phyloP scores from a whole-genome alignment of 1,140 invertebrate genomes.

The Penaeus japonicus region DNA sequence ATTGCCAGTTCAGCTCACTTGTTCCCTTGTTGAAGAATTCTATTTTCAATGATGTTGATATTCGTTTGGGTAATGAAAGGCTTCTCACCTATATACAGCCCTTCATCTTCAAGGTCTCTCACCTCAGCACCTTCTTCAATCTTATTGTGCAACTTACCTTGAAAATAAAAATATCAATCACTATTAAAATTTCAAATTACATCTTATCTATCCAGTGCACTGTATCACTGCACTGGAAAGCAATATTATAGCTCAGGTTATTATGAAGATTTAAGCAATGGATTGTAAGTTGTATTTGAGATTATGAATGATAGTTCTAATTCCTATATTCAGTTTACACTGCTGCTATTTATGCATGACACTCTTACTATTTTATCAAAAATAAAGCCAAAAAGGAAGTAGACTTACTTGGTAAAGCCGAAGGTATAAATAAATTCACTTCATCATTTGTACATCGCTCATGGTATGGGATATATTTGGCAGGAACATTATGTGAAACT shows the following conservation, averaged over 20 bases:
- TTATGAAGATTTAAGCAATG: too few species aligned
- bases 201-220: neutral
- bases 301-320: too few species aligned
- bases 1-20: neutral
- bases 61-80: conserved; percentile 26
- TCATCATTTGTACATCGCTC: neutral
- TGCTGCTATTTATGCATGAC: neutral
- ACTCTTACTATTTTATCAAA: neutral
- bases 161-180: neutral
- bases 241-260: too few species aligned
- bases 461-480: conserved; percentile 4
- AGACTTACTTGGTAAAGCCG: conserved; percentile 18
- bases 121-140: conserved; percentile 1
- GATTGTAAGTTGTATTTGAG: too few species aligned
- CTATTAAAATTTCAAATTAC: neutral
- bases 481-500: neutral
- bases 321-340: too few species aligned
- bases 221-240: neutral
- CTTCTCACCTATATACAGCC: conserved; percentile 27
- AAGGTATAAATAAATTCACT: conserved; percentile 20
- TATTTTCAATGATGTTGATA: conserved; percentile 31
- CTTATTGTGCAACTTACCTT: conserved; percentile 24
- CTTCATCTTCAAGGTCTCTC: conserved; percentile 24
- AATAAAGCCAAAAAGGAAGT: neutral
- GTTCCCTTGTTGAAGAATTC: conserved; percentile 17